Evolutionary conservation across 2,113 vertebrate species (phyloP), one percentile per base, ranked within the genome.

Genomic region (Periophthalmodon schlosseri): DNA sequence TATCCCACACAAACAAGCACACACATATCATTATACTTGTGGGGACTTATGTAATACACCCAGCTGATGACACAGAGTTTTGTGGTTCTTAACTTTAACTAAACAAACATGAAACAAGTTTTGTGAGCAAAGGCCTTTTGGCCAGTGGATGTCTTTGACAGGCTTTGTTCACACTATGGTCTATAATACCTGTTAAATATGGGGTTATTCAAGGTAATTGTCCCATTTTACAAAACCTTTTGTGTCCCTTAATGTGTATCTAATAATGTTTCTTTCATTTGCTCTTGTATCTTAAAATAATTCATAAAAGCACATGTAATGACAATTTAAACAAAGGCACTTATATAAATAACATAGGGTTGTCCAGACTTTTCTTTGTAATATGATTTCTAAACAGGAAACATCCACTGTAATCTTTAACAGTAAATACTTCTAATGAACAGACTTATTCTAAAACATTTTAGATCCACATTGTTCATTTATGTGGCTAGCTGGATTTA

Each of bases 41-140:
- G 39, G 79, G 68, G 68, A 78, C 71, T 86, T 85, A 75, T 79
- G 78, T 83, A 80, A 88, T 74, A 81, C 76, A 83, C 85, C 80
- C 84, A 91, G 72, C 88, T 83, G 78, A 87, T 84, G 75, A 77
- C 85, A 86, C 76, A 78, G 78, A 84, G 76, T 83, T 91, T 84
- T 85, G 78, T 24, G 6, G 82, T 78, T 77, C 79, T 90, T 75
- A 76, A 75, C 79, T 83, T 68, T 81, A 76, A 65, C 71, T 84
- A 74, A 83, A 81, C 76, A 91, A 91, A 91, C 86, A 89, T 82
- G 9, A 84, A 89, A 90, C 84, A 74, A 83, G 87, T 90, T 91
- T 79, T 85, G 72, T 78, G 72, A 73, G 80, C 75, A 16, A 46
- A 67, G 73, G 77, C 76, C 68, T 74, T 82, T 84, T 85, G 81